phyloP scores from a whole-genome alignment of 2,797 vertebrate species.

The Enteromius mattozi region DNA sequence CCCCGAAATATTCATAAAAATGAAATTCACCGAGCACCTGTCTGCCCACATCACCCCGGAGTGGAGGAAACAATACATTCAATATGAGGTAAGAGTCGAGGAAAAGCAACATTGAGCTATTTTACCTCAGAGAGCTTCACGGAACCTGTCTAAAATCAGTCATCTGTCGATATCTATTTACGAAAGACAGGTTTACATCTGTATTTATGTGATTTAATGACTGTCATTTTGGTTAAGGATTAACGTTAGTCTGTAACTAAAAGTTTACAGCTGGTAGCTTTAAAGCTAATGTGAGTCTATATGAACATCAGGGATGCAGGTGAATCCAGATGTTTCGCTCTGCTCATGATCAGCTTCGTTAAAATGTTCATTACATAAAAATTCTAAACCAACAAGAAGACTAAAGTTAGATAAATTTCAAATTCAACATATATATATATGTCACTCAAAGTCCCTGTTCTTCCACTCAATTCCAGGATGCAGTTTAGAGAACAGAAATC shows the following conservation, averaged over 20 bases:
- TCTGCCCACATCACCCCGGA: slow-evolving; percentile 98
- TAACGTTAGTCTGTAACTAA: not conserved
- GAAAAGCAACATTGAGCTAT: not conserved
- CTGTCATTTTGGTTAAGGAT: not conserved
- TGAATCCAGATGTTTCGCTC: slow-evolving; percentile 8
- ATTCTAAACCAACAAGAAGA: not conserved
- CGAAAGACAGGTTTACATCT: not conserved
- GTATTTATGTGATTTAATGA: not conserved
- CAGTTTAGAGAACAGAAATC: not conserved
- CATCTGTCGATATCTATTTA: not conserved
- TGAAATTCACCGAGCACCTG: slow-evolving; percentile 99
- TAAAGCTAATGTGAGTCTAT: slow-evolving; percentile 12
- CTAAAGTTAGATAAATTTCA: not conserved
- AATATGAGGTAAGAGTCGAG: slow-evolving; percentile 88
- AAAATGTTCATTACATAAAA: not conserved
- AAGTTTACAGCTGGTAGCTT: slow-evolving; percentile 28
- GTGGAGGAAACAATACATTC: slow-evolving; percentile 98
- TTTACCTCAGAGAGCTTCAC: not conserved
- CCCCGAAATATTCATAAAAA: slow-evolving; percentile 70
- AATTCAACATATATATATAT: not conserved
- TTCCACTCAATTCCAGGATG: not conserved
- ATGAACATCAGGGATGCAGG: slow-evolving; percentile 3
- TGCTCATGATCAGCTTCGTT: not conserved
- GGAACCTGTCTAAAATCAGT: not conserved
- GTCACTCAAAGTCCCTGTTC: too few relatives aligned